These are phyloP conservation scores for Telenomus remus DNA, from an alignment of 1,140 invertebrate species.

Conservation along the genomic window DNA sequence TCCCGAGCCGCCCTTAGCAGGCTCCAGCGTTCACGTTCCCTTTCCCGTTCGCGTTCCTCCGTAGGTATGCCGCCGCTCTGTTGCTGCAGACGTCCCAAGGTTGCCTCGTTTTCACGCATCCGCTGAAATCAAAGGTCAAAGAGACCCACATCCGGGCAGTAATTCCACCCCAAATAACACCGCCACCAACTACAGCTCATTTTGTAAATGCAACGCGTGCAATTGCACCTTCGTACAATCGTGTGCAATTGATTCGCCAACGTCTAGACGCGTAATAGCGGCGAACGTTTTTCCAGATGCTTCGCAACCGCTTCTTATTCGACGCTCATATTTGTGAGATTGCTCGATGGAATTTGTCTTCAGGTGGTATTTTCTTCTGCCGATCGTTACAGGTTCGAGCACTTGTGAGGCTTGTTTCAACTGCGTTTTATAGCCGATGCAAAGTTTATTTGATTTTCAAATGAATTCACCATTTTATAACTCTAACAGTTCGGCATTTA, in stretches of 20 bases:
- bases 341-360: constrained; percentile 11
- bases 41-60: constrained; percentile 84
- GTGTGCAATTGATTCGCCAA: constrained; percentile 5
- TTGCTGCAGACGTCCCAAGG: constrained; percentile 78
- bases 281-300: constrained; percentile 41
- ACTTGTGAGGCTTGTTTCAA: not conserved
- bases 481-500: no score
- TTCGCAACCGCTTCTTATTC: constrained; percentile 25
- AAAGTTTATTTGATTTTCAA: no score
- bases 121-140: constrained; percentile 77
- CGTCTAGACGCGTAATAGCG: constrained; percentile 47
- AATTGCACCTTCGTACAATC: constrained; percentile 8
- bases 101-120: constrained; percentile 85
- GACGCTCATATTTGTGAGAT: constrained; percentile 21
- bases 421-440: not conserved
- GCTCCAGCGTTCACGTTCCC: constrained; percentile 91
- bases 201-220: constrained; percentile 27
- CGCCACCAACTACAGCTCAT: constrained; percentile 48
- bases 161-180: constrained; percentile 67
- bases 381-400: not conserved
- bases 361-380: constrained; percentile 6
- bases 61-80: constrained; percentile 65
- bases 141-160: constrained; percentile 77
- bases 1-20: constrained; percentile 90
- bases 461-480: no score